Evolutionary conservation across 2,888 invertebrate genomes (phyloP).

Genomic region (Dicranocentrus wangi): DNA sequence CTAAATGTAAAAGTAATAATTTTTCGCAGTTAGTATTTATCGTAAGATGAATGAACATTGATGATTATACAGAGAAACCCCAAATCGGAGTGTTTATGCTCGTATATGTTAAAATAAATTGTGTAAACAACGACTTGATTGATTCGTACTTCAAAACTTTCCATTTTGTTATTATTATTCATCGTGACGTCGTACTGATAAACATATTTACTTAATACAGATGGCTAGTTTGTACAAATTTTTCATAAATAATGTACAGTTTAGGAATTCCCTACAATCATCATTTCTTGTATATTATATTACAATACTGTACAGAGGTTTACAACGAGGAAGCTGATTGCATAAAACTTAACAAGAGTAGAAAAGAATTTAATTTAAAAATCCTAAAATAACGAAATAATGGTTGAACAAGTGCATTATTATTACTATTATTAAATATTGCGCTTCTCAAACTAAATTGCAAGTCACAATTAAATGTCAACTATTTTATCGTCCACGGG

Average conservation of each 20-base stretch:
- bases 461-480: too few species aligned
- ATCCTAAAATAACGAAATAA: slow-evolving; percentile 39
- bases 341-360: slow-evolving; percentile 49
- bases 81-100: too few species aligned
- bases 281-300: slow-evolving; percentile 1
- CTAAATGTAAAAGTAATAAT: too few species aligned
- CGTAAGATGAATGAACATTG: too few species aligned
- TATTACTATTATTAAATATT: background rate
- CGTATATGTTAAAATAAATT: too few species aligned
- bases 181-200: slow-evolving; percentile 51
- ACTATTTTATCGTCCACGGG: background rate
- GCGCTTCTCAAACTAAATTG: background rate
- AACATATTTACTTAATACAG: slow-evolving; percentile 52
- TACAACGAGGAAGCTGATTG: slow-evolving; percentile 59
- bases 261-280: slow-evolving; percentile 8
- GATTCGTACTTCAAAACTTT: slow-evolving; percentile 53
- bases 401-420: slow-evolving; percentile 21
- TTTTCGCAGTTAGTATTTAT: too few species aligned
- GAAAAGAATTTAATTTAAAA: slow-evolving; percentile 20
- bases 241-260: slow-evolving; percentile 66
- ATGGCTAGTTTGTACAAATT: slow-evolving; percentile 66
- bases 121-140: background rate
- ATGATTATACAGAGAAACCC: too few species aligned
- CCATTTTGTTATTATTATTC: slow-evolving; percentile 47
- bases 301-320: slow-evolving; percentile 51